Base-by-base conservation (phyloP, 2,888 invertebrate genomes). In the Therioaphis trifolii region DNA sequence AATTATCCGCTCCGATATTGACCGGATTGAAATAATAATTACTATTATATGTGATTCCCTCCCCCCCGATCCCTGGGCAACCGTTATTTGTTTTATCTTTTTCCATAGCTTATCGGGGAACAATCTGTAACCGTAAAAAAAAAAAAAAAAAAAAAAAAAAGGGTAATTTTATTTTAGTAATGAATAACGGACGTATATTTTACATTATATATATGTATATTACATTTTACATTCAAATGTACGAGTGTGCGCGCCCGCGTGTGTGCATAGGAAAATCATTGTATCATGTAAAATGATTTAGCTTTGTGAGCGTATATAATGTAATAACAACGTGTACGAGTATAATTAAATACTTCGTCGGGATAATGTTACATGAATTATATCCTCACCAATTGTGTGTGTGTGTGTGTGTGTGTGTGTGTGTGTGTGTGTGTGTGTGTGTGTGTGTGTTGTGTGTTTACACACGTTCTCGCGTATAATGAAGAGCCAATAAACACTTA, bases 311-410 rank as follows among this genome's bases (percentile, higher is more conserved):
- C 7, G 7, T 35, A 35, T 35, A 68, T 40, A 35, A 52, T 35
- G 24, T 68, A 68, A 68, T 52, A 52, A 68, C 52, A 40, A 24
- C 35, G 52, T 24, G 49, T 78, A 78, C 78, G 14, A 52, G 78
- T 68, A 68, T 78, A 78, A 68, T 78, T 68, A 68, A 77, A 78
- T 68, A 78, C 35, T 52, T 40, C 4, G 35, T 24, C 52, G 35
- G 52, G 78, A 78, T 68, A 68, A 55, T 18, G 52, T 78, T 68
- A 68, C 66, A 35, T 78, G 52, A 78, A 52, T 78, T 52, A 77
- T 29, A 63, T 63, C 46, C 77, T 63, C 46, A 21, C 29, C 77
- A 15, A 49, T 68, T 52, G 63, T 63, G n/a, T 58, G 24, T 40
- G 40, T 75, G 21, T 24, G 35, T 55, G 24, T 24, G 15, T n/a